These are phyloP conservation scores for Otus sunia DNA, from an alignment of 2,113 vertebrate genomes.

Conservation along the genomic window DNA sequence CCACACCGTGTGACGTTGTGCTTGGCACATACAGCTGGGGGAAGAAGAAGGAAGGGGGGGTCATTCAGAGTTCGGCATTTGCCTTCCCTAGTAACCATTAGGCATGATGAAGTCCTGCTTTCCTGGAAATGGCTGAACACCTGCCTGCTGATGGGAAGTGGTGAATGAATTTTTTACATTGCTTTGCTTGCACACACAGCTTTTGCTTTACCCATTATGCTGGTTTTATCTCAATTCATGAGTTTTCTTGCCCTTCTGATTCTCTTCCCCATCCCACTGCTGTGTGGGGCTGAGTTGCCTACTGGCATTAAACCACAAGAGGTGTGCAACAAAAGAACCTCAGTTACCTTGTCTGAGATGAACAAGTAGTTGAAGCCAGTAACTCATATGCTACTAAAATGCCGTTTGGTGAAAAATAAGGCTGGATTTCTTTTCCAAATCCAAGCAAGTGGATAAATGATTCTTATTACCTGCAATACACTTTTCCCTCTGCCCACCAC, in stretches of 20 bases:
- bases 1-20: neutral
- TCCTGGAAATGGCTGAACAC: neutral
- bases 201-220: neutral
- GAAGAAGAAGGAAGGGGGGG: neutral
- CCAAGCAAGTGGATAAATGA: neutral
- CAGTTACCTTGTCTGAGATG: neutral
- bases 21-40: neutral
- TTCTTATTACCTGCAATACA: neutral
- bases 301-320: neutral
- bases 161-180: neutral
- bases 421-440: neutral
- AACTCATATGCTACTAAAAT: neutral
- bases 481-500: neutral
- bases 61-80: neutral
- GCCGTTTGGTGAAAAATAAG: neutral
- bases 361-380: neutral
- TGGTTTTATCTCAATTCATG: neutral
- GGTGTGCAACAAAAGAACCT: neutral
- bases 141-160: neutral
- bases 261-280: neutral
- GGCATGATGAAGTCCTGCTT: neutral
- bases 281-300: neutral
- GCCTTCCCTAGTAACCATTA: neutral
- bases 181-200: neutral
- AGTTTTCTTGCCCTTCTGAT: neutral